Conservation (phyloP, 2,888 invertebrate species). For the Drosophila parthenogenetica region DNA sequence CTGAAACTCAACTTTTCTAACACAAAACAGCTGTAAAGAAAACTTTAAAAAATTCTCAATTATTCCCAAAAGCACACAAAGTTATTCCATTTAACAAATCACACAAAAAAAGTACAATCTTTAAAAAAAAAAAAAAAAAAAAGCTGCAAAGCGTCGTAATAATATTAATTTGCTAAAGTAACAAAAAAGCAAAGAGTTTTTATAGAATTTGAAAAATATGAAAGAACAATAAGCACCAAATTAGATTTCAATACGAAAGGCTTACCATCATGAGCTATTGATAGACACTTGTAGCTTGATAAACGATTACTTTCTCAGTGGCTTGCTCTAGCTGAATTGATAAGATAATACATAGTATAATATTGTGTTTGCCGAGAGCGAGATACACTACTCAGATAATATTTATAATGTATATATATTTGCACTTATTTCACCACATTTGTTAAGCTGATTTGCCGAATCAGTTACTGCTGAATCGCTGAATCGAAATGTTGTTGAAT, state of each 20-base stretch:
- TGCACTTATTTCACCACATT: not conserved
- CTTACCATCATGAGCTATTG: not conserved
- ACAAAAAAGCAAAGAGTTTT: too few species aligned
- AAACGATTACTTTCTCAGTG: not conserved
- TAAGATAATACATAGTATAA: constrained; percentile 13
- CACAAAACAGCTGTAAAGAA: constrained; percentile 11
- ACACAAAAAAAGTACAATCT: not conserved
- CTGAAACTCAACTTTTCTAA: constrained; percentile 36
- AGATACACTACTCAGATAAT: not conserved
- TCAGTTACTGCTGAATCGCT: constrained; percentile 23
- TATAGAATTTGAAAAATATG: too few species aligned
- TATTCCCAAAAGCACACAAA: constrained; percentile 26
- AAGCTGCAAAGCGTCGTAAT: not conserved
- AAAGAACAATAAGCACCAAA: too few species aligned
- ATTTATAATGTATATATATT: not conserved
- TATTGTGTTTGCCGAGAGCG: not conserved
- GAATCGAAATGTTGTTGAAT: constrained; percentile 27
- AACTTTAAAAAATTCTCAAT: constrained; percentile 12
- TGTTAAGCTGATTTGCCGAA: not conserved
- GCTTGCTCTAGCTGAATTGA: not conserved
- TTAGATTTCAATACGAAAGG: too few species aligned
- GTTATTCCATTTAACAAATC: constrained; percentile 3
- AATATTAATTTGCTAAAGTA: not conserved
- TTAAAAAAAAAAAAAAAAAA: too few species aligned
- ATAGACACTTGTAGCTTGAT: not conserved